These are phyloP conservation scores for Drosophila ambigua DNA, from an alignment of 1,140 invertebrate genomes.

Conservation along the genomic window DNA sequence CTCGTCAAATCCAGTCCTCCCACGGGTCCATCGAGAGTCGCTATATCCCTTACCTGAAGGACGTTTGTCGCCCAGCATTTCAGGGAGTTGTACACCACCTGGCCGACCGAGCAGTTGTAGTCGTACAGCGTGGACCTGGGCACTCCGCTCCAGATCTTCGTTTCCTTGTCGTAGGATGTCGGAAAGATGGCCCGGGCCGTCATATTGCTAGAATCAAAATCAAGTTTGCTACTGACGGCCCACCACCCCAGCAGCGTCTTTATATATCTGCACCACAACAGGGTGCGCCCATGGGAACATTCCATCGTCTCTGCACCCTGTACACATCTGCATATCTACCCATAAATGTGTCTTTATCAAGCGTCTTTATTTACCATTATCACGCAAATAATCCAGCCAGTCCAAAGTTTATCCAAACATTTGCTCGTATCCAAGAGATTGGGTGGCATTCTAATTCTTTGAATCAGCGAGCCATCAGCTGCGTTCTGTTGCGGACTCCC, in stretches of 20 bases:
- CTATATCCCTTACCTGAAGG: constrained; percentile 48
- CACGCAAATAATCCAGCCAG: neutral
- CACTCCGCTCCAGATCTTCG: constrained; percentile 59
- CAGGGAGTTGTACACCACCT: constrained; percentile 32
- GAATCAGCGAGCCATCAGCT: constrained; percentile 35
- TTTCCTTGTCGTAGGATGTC: constrained; percentile 52
- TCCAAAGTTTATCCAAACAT: constrained; percentile 36
- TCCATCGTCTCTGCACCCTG: neutral
- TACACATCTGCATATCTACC: neutral
- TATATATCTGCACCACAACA: constrained; percentile 40
- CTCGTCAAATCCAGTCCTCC: constrained; percentile 14
- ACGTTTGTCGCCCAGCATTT: constrained; percentile 42
- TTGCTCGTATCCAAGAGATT: constrained; percentile 5
- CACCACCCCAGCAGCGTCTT: constrained; percentile 9
- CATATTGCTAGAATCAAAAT: constrained; percentile 38
- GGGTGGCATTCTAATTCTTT: neutral
- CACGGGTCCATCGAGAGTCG: neutral
- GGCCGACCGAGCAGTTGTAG: constrained; percentile 36
- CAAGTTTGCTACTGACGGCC: constrained; percentile 30
- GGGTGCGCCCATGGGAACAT: no score
- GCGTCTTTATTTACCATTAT: constrained; percentile 2
- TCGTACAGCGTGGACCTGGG: constrained; percentile 21
- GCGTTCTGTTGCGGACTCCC: constrained; percentile 10
- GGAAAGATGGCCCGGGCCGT: constrained; percentile 56
- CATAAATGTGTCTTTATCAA: constrained; percentile 11